Evolutionary conservation across 2,113 vertebrate species (phyloP).

Genomic region (Nematolebias whitei): DNA sequence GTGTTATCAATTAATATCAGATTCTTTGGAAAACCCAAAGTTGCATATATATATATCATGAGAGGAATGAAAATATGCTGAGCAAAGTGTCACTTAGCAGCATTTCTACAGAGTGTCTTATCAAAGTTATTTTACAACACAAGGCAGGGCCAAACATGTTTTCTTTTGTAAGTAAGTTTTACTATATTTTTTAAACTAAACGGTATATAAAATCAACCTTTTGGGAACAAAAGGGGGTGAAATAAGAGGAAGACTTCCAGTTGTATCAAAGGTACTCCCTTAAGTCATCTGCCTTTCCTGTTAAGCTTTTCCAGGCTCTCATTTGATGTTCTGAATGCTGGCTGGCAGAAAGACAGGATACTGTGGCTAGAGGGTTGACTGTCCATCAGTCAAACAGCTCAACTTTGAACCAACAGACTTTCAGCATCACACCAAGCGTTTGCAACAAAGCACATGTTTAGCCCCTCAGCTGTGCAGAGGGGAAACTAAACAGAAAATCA

Average conservation of each 20-base stretch:
- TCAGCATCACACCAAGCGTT: conserved; percentile 35
- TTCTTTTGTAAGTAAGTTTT: not conserved
- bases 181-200: not conserved
- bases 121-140: too few species aligned
- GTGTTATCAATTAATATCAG: too few species aligned
- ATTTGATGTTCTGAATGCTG: conserved; percentile 35
- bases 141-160: not conserved
- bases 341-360: conserved; percentile 39
- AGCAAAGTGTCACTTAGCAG: too few species aligned
- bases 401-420: conserved; percentile 62
- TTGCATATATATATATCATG: too few species aligned
- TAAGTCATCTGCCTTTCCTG: conserved; percentile 25
- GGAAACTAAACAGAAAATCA: conserved; percentile 66
- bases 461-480: conserved; percentile 62
- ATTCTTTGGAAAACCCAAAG: too few species aligned
- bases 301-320: conserved; percentile 36
- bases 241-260: not conserved
- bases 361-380: conserved; percentile 54
- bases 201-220: not conserved
- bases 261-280: conserved; percentile 43
- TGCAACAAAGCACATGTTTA: conserved; percentile 60
- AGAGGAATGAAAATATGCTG: too few species aligned
- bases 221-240: not conserved
- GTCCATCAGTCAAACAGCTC: conserved; percentile 64
- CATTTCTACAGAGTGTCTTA: too few species aligned